Base-by-base conservation (phyloP, 2,888 invertebrate genomes). In the Dione juno region DNA sequence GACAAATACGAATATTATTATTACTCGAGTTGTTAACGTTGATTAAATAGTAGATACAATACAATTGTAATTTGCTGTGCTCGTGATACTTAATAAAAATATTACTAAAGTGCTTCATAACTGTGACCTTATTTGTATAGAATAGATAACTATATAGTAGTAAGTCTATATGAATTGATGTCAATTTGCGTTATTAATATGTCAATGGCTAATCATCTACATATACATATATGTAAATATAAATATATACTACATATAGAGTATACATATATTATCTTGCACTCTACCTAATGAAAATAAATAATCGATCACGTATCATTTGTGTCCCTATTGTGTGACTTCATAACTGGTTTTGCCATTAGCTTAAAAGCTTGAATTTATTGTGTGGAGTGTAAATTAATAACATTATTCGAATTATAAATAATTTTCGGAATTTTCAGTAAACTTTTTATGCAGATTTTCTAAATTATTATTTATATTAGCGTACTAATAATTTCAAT, bases 231-330 rank as follows among this genome's bases (percentile, higher is more conserved):
- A n/a, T 1, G 16, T 41, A 14, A 10, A 16, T 37, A 5, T 28
- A 28, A 28, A 28, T 5, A 28, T 28, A 28, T 28, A 5, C 28
- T 28, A 28, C 28, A 28, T 28, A 28, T 28, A 28, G 2, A 5
- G 2, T 28, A 28, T 28, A 28, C 28, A 28, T 3, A 50, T 50
- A 37, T 48, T 50, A 37, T 37, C 48, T 19, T 64, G 59, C 43
- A 61, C 59, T 61, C 59, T 61, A 21, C n/a, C n/a, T 61, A 61
- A 64, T 64, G 50, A 35, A 64, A 50, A 64, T 50, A 50, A 35
- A 35, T 50, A 19, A 64, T 50, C 64, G 64, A 64, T 64, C 19
- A 40, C 11, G 40, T 66, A 50, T 70, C 19, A 45, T 40, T 69
- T 28, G 35, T 19, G 37, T 66, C 48, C 59, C 9, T 37, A 28